Percentiles rank a stretch among this genome's conserved stretches.
Evolutionary conservation across 2,113 vertebrate species (phyloP).

Genomic region (Calyptommatus sinebrachiatus): DNA sequence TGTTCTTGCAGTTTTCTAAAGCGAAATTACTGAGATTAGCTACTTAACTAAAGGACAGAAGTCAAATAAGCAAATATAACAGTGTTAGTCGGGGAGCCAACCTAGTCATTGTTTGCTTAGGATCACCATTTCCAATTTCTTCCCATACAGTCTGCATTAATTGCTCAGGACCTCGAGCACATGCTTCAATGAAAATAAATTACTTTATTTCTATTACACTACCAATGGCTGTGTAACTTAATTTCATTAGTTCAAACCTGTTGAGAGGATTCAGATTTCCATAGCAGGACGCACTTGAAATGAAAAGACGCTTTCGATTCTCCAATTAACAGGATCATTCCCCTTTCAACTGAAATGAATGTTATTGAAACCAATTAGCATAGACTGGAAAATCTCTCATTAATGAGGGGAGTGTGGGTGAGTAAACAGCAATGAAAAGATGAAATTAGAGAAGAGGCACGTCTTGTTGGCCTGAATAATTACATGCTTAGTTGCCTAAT

Average conservation of each 20-base stretch:
- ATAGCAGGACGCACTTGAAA: constrained; percentile 92
- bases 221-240: constrained; percentile 89
- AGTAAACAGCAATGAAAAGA: constrained; percentile 99
- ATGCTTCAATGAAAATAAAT: constrained; percentile 97
- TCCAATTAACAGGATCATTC: constrained; percentile 97
- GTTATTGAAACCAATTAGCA: constrained; percentile 99
- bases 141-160: constrained; percentile 79
- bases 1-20: constrained; percentile 19
- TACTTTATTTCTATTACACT: constrained; percentile 93
- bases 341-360: constrained; percentile 99
- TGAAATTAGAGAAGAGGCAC: constrained; percentile 99
- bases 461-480: constrained; percentile 99
- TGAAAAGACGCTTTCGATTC: constrained; percentile 94
- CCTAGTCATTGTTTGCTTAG: constrained; percentile 56
- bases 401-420: constrained; percentile 99
- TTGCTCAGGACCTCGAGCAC: constrained; percentile 89
- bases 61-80: constrained; percentile 60
- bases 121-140: constrained; percentile 58
- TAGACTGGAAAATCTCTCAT: constrained; percentile 99
- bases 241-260: constrained; percentile 99
- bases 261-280: constrained; percentile 91
- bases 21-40: constrained; percentile 34
- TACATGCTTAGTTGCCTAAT: constrained; percentile 99
- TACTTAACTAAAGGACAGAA: constrained; percentile 47
- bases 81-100: background rate